Percentiles rank a stretch among this genome's conserved stretches.
phyloP scores from a whole-genome alignment of 2,888 invertebrate genomes.

The Cheilosia variabilis region DNA sequence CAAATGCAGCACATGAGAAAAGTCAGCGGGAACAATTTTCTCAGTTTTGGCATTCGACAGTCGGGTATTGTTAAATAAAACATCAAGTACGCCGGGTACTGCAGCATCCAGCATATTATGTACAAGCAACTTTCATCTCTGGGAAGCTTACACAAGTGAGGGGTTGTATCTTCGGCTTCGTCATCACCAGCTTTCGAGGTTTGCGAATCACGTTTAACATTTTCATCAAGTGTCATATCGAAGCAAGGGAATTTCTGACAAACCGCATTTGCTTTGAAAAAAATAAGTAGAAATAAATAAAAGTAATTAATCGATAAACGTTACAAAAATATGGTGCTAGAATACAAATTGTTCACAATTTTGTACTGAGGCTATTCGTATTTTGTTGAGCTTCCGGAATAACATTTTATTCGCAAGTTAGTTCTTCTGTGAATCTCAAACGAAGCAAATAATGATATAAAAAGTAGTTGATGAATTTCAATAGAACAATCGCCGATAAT shows the following conservation, averaged over 20 bases:
- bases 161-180: background rate
- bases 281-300: no score
- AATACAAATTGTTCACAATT: no score
- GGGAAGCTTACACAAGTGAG: constrained; percentile 73
- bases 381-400: no score
- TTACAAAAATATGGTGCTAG: no score
- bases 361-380: no score
- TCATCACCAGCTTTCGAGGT: constrained; percentile 27
- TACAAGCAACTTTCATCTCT: constrained; percentile 85
- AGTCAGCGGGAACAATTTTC: constrained; percentile 87
- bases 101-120: constrained; percentile 86
- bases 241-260: constrained; percentile 45
- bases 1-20: constrained; percentile 88
- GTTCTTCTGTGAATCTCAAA: no score
- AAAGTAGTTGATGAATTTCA: no score
- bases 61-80: constrained; percentile 91
- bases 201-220: constrained; percentile 23
- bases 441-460: no score
- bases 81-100: constrained; percentile 90
- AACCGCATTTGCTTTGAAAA: constrained; percentile 17
- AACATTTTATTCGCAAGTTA: no score
- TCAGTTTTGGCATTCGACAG: constrained; percentile 85
- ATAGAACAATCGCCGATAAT: no score
- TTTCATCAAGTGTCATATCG: constrained; percentile 26
- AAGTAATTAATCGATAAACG: no score